These are phyloP conservation scores for Siderastrea radians DNA, from an alignment of 92 coral and sea anemone genomes.

Conservation along the genomic window DNA sequence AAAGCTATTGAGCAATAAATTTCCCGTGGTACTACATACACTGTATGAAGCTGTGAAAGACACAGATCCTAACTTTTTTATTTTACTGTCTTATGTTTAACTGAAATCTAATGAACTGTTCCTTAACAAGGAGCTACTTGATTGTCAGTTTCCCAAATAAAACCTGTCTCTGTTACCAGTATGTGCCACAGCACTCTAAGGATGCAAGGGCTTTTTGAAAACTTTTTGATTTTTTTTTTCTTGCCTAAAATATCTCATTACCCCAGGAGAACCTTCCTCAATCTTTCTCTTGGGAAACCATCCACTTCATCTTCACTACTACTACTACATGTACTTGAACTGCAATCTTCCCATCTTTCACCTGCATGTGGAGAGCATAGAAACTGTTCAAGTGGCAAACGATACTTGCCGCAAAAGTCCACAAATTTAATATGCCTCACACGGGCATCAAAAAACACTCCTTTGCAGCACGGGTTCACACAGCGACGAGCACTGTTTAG, in stretches of 20 bases:
- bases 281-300: conserved; percentile 69
- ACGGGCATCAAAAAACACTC: conserved; percentile 95
- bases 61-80: too few species aligned
- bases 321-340: conserved; percentile 37
- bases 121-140: too few species aligned
- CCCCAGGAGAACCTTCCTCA: conserved; percentile 86
- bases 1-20: too few species aligned
- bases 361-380: conserved; percentile 97
- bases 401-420: conserved; percentile 98
- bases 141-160: too few species aligned
- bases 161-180: too few species aligned
- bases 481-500: conserved; percentile 95
- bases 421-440: conserved; percentile 95
- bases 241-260: background rate
- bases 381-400: conserved; percentile 96
- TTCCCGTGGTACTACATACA: too few species aligned
- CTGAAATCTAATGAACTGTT: too few species aligned
- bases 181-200: background rate
- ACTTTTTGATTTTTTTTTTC: background rate
- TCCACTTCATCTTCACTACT: conserved; percentile 87
- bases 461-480: conserved; percentile 93
- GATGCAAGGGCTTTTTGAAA: background rate
- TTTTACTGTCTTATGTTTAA: too few species aligned
- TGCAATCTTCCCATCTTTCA: conserved; percentile 87
- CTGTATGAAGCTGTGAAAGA: too few species aligned